Base-by-base conservation (phyloP, 2,888 invertebrate genomes). In the Idaea aversata region DNA sequence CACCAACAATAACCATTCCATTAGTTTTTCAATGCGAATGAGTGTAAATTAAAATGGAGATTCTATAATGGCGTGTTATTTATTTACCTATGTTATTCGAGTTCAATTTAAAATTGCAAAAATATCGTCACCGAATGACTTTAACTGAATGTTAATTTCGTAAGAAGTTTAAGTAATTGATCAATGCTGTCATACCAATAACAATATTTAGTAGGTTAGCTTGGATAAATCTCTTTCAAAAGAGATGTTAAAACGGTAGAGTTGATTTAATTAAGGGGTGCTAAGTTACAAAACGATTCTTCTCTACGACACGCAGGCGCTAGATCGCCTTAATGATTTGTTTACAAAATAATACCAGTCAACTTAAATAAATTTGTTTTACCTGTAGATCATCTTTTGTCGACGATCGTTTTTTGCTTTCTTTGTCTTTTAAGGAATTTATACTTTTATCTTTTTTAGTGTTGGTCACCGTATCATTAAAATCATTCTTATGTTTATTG, bases 401-500 rank as follows among this genome's bases (percentile, higher is more conserved):
- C 34, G 83, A 76, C 34, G 84, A 81, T 66, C 80, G 82, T 79
- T 87, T 89, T 66, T 82, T 81, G 67, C 74, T 75, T 70, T 86
- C 87, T 74, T 88, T 91, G 70, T 86, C 88, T 70, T 87, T 91
- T 69, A 77, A 74, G 76, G 87, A 86, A 66, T 85, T 85, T 62
- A 79, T 69, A 63, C 77, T 72, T 77, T 87, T 91, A 67, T 88
- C 88, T 83, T 76, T 85, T 79, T 93, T 87, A 70, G 90, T 84
- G 67, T 77, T 83, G 72, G 94, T 94, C 81, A 94, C 94, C 82
- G 93, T 82, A 71, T 90, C 87, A 75, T 77, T 85, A 73, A 87
- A 87, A 79, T 94, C 94, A 68, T 92, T 87, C 81, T 94, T 94
- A 84, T 94, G 94, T 86, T 94, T 94, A 73, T 85, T 91, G 79